Evolutionary conservation across 2,888 invertebrate genomes (phyloP), one percentile per base, ranked within the genome.

Genomic region (Yponomeuta sedellus): DNA sequence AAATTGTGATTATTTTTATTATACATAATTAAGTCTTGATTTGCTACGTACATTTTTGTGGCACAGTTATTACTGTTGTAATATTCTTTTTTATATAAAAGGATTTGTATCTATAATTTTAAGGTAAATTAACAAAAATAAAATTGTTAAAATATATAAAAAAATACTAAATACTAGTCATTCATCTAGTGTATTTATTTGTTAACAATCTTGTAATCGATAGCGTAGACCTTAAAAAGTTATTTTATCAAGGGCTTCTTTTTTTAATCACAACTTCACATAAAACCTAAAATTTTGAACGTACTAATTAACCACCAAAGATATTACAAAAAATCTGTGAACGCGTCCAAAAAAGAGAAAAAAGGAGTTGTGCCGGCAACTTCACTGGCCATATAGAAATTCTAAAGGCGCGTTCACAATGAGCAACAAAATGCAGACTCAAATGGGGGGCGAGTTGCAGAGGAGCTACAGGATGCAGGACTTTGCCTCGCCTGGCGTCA

Each of bases 391-490:
- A 44, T 16, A 59, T 16, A 65, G 6, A 59, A 58, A 11, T 25
- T 16, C 25, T 28, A 58, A 61, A 65, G 19, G 11, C 3, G 20
- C 22, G 16, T 39, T 58, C 52, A 34, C 19, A 39, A 72, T 70
- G 71, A 70, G 70, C 66, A 70, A 71, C 75, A 83, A 84, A 77
- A 90, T 91, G 91, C 91, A 91, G 76, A 78, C 89, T 66, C 91
- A 89, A 80, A 78, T 90, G 65, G 88, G 88, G 67, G 66, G 34
- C 16, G 86, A 59, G 75, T 77, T 92, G 77, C 92, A 91, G 78
- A 79, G 92, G 71, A 91, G 91, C 77, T 92, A 87, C 78, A 85
- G 91, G 75, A 88, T 92, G 86, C 90, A 89, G 76, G 92, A 93
- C 76, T 93, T 93, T 76, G 87, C 91, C 65, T 79, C 92, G 56